Conservation (phyloP, 2,888 invertebrate species). For the Xanthorhoe spadicearia region DNA sequence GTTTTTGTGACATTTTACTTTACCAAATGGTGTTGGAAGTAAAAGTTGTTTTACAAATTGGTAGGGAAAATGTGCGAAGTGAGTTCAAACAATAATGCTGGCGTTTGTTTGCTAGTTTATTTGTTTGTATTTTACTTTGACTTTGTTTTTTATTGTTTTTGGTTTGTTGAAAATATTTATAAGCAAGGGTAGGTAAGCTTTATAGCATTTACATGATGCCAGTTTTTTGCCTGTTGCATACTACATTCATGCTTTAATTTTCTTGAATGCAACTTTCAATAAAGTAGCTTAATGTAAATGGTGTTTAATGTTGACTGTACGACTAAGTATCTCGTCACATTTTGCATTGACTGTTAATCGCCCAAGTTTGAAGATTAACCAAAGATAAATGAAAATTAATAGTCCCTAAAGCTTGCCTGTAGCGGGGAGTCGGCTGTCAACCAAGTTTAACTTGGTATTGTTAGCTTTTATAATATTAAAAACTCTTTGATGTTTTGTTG, state of each 20-base stretch:
- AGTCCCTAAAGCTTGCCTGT: constrained; percentile 53
- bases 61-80: constrained; percentile 21
- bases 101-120: constrained; percentile 17
- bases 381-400: constrained; percentile 73
- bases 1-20: constrained; percentile 42
- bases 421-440: constrained; percentile 55
- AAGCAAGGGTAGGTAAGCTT: no score
- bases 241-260: no score
- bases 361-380: constrained; percentile 70
- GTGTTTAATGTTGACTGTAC: constrained; percentile 6
- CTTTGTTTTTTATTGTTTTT: background rate
- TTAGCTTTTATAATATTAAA: constrained; percentile 8
- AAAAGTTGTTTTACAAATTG: constrained; percentile 43
- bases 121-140: constrained; percentile 10
- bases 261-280: no score
- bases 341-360: constrained; percentile 73
- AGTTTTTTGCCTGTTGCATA: no score
- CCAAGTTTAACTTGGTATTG: constrained; percentile 47
- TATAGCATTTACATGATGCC: no score
- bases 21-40: constrained; percentile 35
- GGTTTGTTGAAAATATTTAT: background rate
- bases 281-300: background rate
- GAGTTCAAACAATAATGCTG: constrained; percentile 27
- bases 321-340: constrained; percentile 37
- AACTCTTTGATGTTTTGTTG: background rate